Evolutionary conservation across 1,140 invertebrate genomes (phyloP).

Genomic region (Panonychus citri): DNA sequence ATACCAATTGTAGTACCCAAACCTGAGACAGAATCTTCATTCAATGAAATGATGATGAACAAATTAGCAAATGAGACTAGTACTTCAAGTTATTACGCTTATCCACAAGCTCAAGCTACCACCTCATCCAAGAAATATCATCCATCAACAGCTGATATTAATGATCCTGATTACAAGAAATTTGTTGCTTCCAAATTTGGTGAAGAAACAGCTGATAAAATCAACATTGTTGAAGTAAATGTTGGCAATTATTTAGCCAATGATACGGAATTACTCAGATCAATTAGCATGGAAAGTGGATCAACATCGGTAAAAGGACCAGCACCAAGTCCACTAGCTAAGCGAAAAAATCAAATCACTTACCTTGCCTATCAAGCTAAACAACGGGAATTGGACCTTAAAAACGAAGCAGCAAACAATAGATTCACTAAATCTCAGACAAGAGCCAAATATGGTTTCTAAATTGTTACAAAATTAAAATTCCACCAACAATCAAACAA

Average conservation of each 20-base stretch:
- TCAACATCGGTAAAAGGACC: background rate
- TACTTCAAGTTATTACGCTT: no score
- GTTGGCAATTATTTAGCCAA: background rate
- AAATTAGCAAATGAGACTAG: no score
- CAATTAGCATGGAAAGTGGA: slow-evolving; percentile 3
- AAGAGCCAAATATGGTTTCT: slow-evolving; percentile 31
- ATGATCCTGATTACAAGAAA: background rate
- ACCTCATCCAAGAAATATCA: background rate
- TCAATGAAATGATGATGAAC: background rate
- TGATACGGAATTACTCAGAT: slow-evolving; percentile 5
- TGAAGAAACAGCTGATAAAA: slow-evolving; percentile 4
- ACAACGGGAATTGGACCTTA: slow-evolving; percentile 69
- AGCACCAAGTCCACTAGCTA: slow-evolving; percentile 1
- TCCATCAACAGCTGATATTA: background rate
- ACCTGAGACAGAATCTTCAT: background rate
- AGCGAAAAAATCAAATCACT: slow-evolving; percentile 76
- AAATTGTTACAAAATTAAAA: slow-evolving; percentile 2
- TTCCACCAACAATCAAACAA: no score
- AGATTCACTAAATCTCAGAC: slow-evolving; percentile 55
- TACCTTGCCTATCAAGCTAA: slow-evolving; percentile 82
- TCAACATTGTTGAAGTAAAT: slow-evolving; percentile 7
- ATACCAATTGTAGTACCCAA: background rate
- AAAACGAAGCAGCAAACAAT: slow-evolving; percentile 79
- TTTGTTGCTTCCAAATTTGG: slow-evolving; percentile 9
- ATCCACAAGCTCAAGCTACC: no score